Base-by-base conservation (phyloP, 2,797 vertebrate genomes). In the Mus caroli region DNA sequence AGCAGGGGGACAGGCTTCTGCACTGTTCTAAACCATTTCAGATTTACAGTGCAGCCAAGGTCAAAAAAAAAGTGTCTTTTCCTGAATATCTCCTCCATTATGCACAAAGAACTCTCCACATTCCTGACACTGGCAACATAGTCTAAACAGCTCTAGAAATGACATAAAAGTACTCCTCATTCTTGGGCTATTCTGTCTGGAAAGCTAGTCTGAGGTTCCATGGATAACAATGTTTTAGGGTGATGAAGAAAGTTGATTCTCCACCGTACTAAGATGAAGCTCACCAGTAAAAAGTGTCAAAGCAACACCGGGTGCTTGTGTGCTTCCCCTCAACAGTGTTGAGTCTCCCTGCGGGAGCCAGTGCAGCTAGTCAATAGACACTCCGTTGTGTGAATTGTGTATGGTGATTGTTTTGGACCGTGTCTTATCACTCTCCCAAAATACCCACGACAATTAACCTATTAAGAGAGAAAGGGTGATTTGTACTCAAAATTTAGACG, bases 61-160 rank as follows among this genome's bases (percentile, higher is more conserved):
- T 62, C 75, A 37, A 37, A n/a, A 94, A 92, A 79, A 94, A 79
- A 28, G 31, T 2, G 3, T 82, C 22, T 78, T 56, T 56, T 13
- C 6, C 54, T 10, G 10, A 90, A 82, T 77, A 86, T 78, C 46
- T 82, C 6, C 20, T 87, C 73, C 54, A n/a, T 78, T 80, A 17
- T 12, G 3, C 22, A 40, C 90, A 43, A 67, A 83, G 82, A 86
- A 83, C 43, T 96, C 13, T 62, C 37, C 37, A 14, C 17, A 50
- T 94, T 86, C 26, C 78, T 95, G 52, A 93, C 85, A 86, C 10
- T 7, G 85, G 82, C 19, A 87, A 56, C 46, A 24, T 28, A 85
- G 78, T 89, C 90, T 26, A 71, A 83, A 28, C 40, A 67, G 69
- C 80, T 92, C 76, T 89, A 82, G 76, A 37, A 82, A 56, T 7